phyloP scores from a whole-genome alignment of 2,113 vertebrate species.

The Aepyceros melampus region DNA sequence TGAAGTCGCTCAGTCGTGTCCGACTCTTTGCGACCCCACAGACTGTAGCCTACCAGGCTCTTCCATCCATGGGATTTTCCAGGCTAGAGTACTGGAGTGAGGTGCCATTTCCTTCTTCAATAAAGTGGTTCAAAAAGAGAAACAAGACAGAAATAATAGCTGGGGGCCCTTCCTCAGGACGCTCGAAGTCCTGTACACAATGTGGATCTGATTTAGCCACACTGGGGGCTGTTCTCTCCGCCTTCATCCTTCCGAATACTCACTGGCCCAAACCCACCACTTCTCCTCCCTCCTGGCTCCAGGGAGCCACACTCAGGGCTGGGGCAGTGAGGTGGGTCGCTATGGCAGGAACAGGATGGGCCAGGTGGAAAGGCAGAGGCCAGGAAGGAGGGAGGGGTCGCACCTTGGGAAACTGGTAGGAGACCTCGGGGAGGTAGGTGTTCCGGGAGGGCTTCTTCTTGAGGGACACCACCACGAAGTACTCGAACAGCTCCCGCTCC shows the following conservation, averaged over 20 bases:
- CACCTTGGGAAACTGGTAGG: slow-evolving; percentile 99
- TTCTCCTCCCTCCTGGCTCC: not conserved
- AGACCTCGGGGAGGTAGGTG: slow-evolving; percentile 94
- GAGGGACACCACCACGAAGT: slow-evolving; percentile 97
- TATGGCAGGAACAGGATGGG: not conserved
- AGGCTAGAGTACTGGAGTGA: too few species aligned
- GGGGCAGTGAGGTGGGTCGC: not conserved
- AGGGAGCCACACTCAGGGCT: not conserved
- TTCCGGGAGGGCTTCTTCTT: slow-evolving; percentile 97
- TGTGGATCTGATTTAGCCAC: not conserved
- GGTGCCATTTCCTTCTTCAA: not conserved
- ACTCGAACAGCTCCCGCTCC: slow-evolving; percentile 97
- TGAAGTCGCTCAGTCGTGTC: too few species aligned
- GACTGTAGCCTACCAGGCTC: too few species aligned
- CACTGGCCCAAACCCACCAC: not conserved
- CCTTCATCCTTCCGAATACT: not conserved
- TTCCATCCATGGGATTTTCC: too few species aligned
- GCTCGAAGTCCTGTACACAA: not conserved
- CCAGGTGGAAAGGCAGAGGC: not conserved
- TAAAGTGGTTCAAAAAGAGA: not conserved
- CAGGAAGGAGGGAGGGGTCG: not conserved
- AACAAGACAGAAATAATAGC: not conserved
- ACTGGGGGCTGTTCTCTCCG: not conserved
- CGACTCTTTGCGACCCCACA: too few species aligned
- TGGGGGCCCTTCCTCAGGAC: not conserved